Conservation (phyloP, 30 jellyfish, hydroid and myxozoan genomes). For the Aurelia coerulea region DNA sequence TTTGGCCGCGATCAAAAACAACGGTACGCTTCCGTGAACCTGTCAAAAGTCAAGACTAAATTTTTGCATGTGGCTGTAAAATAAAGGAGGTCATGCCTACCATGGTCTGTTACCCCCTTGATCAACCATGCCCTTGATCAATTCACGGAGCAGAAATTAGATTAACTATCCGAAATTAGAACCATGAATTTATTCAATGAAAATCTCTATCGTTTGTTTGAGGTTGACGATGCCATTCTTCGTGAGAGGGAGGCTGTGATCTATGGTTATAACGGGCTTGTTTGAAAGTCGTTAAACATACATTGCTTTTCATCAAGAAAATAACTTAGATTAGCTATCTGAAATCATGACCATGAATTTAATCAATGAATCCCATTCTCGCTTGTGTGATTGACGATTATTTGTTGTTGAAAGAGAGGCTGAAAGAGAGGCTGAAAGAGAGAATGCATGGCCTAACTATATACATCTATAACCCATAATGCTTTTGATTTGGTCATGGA, state of each 20-base stretch:
- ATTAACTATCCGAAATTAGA: background rate
- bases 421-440: constrained; percentile 22
- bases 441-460: constrained; percentile 33
- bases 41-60: constrained; percentile 46
- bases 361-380: no score
- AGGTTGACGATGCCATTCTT: no score
- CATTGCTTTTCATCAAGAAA: no score
- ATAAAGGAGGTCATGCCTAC: constrained; percentile 51
- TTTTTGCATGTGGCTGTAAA: constrained; percentile 58
- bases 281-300: no score
- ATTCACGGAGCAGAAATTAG: constrained; percentile 20
- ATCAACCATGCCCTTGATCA: constrained; percentile 31
- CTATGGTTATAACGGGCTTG: no score
- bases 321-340: no score
- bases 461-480: constrained; percentile 24
- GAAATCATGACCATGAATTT: no score
- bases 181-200: background rate
- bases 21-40: constrained; percentile 68
- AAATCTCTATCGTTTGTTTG: background rate
- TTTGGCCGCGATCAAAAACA: constrained; percentile 65
- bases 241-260: no score
- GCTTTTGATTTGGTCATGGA: constrained; percentile 11
- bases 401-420: no score
- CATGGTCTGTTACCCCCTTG: constrained; percentile 31
- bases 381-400: no score